Evolutionary conservation across 2,888 invertebrate genomes (phyloP), one percentile per base, ranked within the genome.

Genomic region (Xestia sexstrigata): DNA sequence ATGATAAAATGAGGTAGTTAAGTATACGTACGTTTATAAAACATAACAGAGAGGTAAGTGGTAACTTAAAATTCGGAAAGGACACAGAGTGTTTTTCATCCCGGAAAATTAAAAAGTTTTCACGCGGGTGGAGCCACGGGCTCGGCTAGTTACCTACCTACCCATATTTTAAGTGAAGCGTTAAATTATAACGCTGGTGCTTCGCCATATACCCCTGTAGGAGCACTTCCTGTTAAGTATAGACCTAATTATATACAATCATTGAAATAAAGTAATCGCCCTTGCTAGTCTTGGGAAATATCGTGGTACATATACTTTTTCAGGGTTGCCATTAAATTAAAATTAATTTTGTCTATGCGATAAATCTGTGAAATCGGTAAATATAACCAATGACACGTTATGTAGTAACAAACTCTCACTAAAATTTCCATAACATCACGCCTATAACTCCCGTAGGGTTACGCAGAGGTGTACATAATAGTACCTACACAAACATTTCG

Each of bases 81-180:
- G 70, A 81, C 42, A 63, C 73, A 63, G 67, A 74, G 58, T 81
- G 74, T 74, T 78, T 74, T 83, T 78, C 66, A 74, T 60, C 66
- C 76, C 66, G 73, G 72, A 85, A 87, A 84, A 84, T 84, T 81
- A 81, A 81, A 81, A 81, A 70, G 70, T 79, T 69, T 83, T 55
- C 79, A 71, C 30, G 62, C 47, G 79, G 42, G 8, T 67, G 20
- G 55, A 26, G 35, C 79, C 42, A 42, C 62, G 35, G 60, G 79
- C 70, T 47, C 42, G 42, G 62, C 39, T 67, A 83, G 39, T 67
- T 78, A 67, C 52, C 26, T 70, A 78, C 47, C 42, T 66, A 67
- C 60, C 26, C 70, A 69, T 60, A 83, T 66, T 70, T 67, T 70
- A 68, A 68, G 17, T 62, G 26, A n/a, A 49, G 47, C 47, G 23